These are phyloP conservation scores for Lochmaea capreae DNA, from an alignment of 2,888 invertebrate genomes.

Conservation along the genomic window DNA sequence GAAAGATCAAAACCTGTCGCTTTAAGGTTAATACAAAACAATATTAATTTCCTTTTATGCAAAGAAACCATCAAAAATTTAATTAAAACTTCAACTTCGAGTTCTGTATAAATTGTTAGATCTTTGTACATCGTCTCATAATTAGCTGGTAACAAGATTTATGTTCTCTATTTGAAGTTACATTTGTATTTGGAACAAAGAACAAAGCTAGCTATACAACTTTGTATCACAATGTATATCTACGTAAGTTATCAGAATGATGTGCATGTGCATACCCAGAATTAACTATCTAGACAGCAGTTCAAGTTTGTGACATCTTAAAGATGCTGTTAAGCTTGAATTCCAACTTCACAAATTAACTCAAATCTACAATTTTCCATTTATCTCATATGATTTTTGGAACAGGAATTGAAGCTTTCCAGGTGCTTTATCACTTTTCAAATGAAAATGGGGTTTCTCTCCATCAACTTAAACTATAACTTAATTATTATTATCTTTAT, in stretches of 20 bases:
- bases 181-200: constrained; percentile 10
- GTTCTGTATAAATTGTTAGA: background rate
- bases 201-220: constrained; percentile 2
- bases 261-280: constrained; percentile 15
- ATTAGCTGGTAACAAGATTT: constrained; percentile 10
- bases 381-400: background rate
- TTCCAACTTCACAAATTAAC: background rate
- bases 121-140: constrained; percentile 7
- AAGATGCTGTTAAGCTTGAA: constrained; percentile 14
- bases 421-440: too few species aligned
- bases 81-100: background rate
- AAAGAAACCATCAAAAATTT: too few species aligned
- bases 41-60: too few species aligned
- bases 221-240: constrained; percentile 1
- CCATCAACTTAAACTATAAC: too few species aligned
- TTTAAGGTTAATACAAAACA: too few species aligned
- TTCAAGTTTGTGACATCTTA: constrained; percentile 26
- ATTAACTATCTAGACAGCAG: constrained; percentile 9
- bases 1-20: too few species aligned
- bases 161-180: constrained; percentile 9
- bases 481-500: too few species aligned
- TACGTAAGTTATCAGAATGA: constrained; percentile 9
- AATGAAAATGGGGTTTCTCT: too few species aligned
- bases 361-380: background rate
- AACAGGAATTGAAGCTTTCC: too few species aligned